phyloP scores from a whole-genome alignment of 2,113 vertebrate species.

The Tauraco erythrolophus region DNA sequence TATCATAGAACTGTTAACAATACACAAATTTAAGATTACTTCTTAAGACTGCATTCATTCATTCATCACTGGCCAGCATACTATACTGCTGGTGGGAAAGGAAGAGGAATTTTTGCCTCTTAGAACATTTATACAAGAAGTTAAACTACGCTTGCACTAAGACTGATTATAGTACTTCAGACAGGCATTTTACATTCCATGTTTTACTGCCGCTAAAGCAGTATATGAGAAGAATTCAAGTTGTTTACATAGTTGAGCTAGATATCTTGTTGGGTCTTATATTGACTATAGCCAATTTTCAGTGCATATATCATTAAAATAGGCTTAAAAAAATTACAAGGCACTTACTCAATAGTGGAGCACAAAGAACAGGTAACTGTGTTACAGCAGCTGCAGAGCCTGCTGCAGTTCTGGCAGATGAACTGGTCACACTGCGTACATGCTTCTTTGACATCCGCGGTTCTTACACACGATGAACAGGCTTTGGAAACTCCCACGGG shows the following conservation, averaged over 20 bases:
- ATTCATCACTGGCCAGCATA: background rate
- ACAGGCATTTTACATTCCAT: background rate
- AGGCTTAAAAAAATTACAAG: background rate
- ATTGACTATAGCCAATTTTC: background rate
- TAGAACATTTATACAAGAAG: background rate
- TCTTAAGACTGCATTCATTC: background rate
- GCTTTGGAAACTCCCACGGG: slow-evolving; percentile 9
- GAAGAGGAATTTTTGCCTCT: background rate
- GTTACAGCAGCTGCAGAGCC: slow-evolving; percentile 71
- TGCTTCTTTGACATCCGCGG: slow-evolving; percentile 43
- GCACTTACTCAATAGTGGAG: slow-evolving; percentile 75
- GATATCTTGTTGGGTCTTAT: background rate
- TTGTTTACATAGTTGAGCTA: fast-evolving
- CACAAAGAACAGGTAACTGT: slow-evolving; percentile 66
- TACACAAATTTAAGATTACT: background rate
- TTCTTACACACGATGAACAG: slow-evolving; percentile 75
- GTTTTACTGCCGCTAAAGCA: background rate
- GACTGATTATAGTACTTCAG: background rate
- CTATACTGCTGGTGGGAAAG: background rate
- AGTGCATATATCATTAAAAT: background rate
- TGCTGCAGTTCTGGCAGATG: slow-evolving; percentile 72
- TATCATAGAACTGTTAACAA: background rate
- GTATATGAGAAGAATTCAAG: background rate
- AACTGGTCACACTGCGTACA: slow-evolving; percentile 74
- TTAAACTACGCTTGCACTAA: background rate